These are phyloP conservation scores for Volucella inflata DNA, from an alignment of 2,888 invertebrate genomes.

Conservation along the genomic window DNA sequence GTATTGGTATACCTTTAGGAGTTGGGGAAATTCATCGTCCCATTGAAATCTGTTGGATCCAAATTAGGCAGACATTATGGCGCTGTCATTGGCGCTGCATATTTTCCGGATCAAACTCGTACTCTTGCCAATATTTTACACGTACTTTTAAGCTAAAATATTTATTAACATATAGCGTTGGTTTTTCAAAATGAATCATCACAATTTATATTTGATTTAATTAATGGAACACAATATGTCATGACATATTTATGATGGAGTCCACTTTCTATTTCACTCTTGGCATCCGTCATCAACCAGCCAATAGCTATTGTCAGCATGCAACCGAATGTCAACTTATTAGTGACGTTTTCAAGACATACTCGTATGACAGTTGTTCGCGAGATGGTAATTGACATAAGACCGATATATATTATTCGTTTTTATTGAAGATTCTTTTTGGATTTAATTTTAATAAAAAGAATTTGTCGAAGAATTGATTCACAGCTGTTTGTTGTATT, in stretches of 20 bases:
- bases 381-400: not conserved
- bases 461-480: slow-evolving; percentile 23
- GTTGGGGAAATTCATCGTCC: not conserved
- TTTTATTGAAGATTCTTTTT: not conserved
- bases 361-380: not conserved
- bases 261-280: slow-evolving; percentile 12
- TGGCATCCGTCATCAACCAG: not conserved
- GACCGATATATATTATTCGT: not conserved
- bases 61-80: slow-evolving; percentile 33
- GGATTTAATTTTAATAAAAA: not conserved
- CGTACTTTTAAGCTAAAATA: slow-evolving; percentile 3
- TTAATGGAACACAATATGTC: not conserved
- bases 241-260: not conserved
- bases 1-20: slow-evolving; percentile 15
- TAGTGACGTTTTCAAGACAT: not conserved
- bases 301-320: not conserved
- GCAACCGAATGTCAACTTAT: slow-evolving; percentile 8
- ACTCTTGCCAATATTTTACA: not conserved
- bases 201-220: not conserved
- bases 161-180: not conserved
- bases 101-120: slow-evolving; percentile 38
- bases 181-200: not conserved
- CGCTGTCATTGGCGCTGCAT: slow-evolving; percentile 51
- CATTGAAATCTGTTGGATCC: not conserved
- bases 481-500: slow-evolving; percentile 69